phyloP scores from a whole-genome alignment of 2,113 vertebrate species.

The Merops nubicus region DNA sequence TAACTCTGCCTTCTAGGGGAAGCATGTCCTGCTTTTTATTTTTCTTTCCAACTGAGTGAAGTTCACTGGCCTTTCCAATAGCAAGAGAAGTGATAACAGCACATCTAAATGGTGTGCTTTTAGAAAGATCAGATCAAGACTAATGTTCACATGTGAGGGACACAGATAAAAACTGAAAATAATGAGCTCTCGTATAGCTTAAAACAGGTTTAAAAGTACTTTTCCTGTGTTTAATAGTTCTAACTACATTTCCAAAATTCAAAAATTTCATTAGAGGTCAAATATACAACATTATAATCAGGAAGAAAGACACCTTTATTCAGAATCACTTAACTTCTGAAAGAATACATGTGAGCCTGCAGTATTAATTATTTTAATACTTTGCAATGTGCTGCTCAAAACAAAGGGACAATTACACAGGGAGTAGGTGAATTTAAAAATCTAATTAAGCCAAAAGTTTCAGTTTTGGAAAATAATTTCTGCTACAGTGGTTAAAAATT shows the following conservation, averaged over 20 bases:
- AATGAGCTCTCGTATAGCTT: background rate
- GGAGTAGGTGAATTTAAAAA: background rate
- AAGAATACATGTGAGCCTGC: accelerated
- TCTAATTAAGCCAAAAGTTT: too few relatives aligned
- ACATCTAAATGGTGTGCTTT: background rate
- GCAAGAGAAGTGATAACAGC: background rate
- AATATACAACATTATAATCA: background rate
- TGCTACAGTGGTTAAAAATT: background rate
- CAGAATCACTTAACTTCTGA: background rate
- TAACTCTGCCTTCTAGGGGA: background rate
- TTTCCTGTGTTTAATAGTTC: background rate
- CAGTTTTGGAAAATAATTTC: too few relatives aligned
- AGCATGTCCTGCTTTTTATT: background rate
- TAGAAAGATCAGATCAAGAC: background rate
- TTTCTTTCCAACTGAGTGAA: background rate
- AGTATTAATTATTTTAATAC: background rate
- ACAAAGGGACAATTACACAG: background rate
- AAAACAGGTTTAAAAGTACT: background rate
- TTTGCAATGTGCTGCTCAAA: background rate
- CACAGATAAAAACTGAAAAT: background rate
- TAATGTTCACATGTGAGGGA: background rate
- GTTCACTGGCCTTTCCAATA: background rate
- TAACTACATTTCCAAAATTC: background rate
- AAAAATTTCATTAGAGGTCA: background rate
- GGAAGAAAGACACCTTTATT: background rate